A percentile compares a stretch with the other conserved stretches of the same genome.
These are phyloP conservation scores for Rotaria magnacalcarata DNA, from an alignment of 2,888 invertebrate genomes.

Conservation along the genomic window DNA sequence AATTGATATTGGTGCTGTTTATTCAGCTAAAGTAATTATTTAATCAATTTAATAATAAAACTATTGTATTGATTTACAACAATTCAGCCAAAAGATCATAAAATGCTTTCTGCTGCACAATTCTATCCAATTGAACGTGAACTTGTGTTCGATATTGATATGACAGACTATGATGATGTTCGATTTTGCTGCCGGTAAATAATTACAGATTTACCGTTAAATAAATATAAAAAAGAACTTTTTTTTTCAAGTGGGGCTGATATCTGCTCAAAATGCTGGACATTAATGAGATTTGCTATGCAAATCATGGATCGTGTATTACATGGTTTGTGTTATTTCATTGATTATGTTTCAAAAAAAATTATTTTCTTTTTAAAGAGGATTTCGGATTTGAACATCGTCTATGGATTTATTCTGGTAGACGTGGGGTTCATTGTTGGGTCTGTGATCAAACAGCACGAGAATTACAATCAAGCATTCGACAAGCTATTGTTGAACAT, in stretches of 20 bases:
- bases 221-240: background rate
- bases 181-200: conserved; percentile 70
- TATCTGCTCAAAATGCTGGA: conserved; percentile 92
- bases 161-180: conserved; percentile 97
- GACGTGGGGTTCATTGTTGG: conserved; percentile 98
- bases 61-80: background rate
- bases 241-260: conserved; percentile 36
- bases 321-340: conserved; percentile 64
- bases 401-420: conserved; percentile 94
- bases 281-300: conserved; percentile 85
- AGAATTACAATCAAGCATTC: conserved; percentile 68
- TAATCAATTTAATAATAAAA: background rate
- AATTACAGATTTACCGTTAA: too few relatives aligned
- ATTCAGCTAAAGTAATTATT: conserved; percentile 55
- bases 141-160: conserved; percentile 96
- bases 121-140: conserved; percentile 73
- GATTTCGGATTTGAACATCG: conserved; percentile 91
- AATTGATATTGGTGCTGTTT: conserved; percentile 92
- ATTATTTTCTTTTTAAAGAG: conserved; percentile 63
- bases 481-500: conserved; percentile 83
- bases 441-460: conserved; percentile 83
- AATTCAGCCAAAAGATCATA: conserved; percentile 63
- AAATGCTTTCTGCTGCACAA: conserved; percentile 50
- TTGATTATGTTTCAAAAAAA: background rate
- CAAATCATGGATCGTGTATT: conserved; percentile 79